Evolutionary conservation across 2,797 vertebrate genomes (phyloP), one percentile per base, ranked within the genome.

Genomic region (Hippoglossus hippoglossus): DNA sequence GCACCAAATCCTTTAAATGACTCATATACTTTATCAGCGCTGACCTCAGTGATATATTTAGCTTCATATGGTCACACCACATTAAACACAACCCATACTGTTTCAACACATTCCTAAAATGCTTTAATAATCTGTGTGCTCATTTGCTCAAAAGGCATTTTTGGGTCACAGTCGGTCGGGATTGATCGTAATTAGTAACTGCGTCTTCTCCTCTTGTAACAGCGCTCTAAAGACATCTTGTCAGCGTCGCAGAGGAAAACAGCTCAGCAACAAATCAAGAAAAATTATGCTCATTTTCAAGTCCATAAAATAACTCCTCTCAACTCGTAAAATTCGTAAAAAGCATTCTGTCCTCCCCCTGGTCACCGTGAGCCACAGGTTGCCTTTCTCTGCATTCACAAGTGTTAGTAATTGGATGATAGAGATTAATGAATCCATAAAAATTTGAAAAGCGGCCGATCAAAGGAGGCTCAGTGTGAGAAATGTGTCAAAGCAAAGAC

Each of bases 71-170:
- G 15, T 71, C 51, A 59, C 44, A 58, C 58, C 34, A 53, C 46
- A 72, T 72, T 52, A 69, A 6, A 74, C 36, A 51, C 22, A 61
- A 61, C 6, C 1, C 41, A 51, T 19, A 21, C n/a, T 15, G 34
- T 65, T 72, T 71, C 41, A 44, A 44, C 58, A 77, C 76, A 72
- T 71, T 81, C 60, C 36, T 77, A 51, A 63, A 71, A 77, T 69
- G 59, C 55, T 72, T 81, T 21, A 39, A 39, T 49, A 36, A 9
- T 4, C n/a, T 46, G 47, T 36, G 10, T 58, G 24, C 21, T n/a
- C 6, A 26, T 71, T 62, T 55, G 62, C 22, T 62, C 19, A 16
- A 72, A 63, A 13, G 24, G 24, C 1, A 25, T 12, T 13, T 34
- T 18, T 70, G 53, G 41, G 55, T 54, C 50, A 54, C 21, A 25